These are phyloP conservation scores for Triplophysa bombifrons DNA, from an alignment of 2,797 vertebrate genomes.

Conservation along the genomic window DNA sequence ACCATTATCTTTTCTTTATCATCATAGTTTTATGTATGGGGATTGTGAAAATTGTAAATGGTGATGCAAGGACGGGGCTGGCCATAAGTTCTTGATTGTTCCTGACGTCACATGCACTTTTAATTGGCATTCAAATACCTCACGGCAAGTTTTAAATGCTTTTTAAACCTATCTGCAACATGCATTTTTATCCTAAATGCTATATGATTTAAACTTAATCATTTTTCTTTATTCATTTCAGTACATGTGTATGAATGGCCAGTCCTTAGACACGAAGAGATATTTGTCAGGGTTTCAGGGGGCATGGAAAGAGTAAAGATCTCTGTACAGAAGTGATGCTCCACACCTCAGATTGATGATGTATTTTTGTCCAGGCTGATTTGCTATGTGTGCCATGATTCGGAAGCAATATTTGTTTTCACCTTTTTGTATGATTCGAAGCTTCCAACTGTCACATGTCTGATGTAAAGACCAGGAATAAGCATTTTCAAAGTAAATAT, in stretches of 20 bases:
- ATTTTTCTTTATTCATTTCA: conserved; percentile 15
- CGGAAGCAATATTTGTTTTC: conserved; percentile 39
- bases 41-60: conserved; percentile 34
- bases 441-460: conserved; percentile 28
- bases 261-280: conserved; percentile 22
- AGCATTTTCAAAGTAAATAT: conserved; percentile 15
- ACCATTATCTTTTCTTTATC: conserved; percentile 44
- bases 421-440: conserved; percentile 19
- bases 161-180: conserved; percentile 35
- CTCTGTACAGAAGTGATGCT: not conserved
- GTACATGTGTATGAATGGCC: conserved; percentile 32
- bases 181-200: conserved; percentile 15
- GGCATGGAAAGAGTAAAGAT: conserved; percentile 4
- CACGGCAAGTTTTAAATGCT: conserved; percentile 34
- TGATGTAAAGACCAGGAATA: conserved; percentile 26
- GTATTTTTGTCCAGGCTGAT: conserved; percentile 61
- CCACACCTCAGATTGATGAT: not conserved
- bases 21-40: conserved; percentile 27
- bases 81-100: conserved; percentile 46
- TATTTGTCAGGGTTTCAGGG: conserved; percentile 22
- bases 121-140: conserved; percentile 44
- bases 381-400: conserved; percentile 61
- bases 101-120: conserved; percentile 58
- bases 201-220: not conserved
- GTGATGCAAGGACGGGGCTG: conserved; percentile 51